Evolutionary conservation across 2,888 invertebrate species (phyloP), one percentile per base, ranked within the genome.

Genomic region (Sinhomidia bicolor): DNA sequence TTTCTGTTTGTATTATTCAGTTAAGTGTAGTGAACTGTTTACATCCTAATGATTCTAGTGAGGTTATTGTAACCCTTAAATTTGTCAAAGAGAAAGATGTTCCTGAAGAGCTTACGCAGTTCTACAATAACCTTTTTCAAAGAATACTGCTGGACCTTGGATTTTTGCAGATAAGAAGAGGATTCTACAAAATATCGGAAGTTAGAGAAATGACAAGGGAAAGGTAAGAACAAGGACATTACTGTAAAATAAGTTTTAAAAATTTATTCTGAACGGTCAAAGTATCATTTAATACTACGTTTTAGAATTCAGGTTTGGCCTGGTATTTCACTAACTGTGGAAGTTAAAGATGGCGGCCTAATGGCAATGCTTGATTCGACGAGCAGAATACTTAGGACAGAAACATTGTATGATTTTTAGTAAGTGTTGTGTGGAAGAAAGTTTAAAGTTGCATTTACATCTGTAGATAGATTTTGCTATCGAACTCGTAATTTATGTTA

Each of bases 281-380:
- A n/a, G n/a, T n/a, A n/a, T n/a, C n/a, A n/a, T n/a, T n/a, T n/a
- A n/a, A n/a, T n/a, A n/a, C n/a, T n/a, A n/a, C n/a, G 1, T 44
- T 78, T 14, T 92, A 96, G 96, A 92, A 93, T 98, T 29, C 97
- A 98, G 94, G 95, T 98, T 0, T 98, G 98, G 96, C 98, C 98
- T 0, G 98, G 98, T 0, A 98, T 97, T 93, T 96, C 98, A 0
- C 97, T 98, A 1, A 95, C 97, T 0, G 96, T 98, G 0, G 96
- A 96, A 92, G 97, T 97, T 93, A 96, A 96, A 91, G 98, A 99
- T 93, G 98, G 96, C 7, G 99, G 99, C 0, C 94, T 99, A 0
- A 96, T 98, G 96, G 94, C 99, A 71, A 96, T 96, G 62, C 94
- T 97, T 44, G 98, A 99, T 94, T 96, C 97, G 0, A 96, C 97